Evolutionary conservation across 2,113 vertebrate species (phyloP), one percentile per base, ranked within the genome.

Genomic region (Syrmaticus mikado): DNA sequence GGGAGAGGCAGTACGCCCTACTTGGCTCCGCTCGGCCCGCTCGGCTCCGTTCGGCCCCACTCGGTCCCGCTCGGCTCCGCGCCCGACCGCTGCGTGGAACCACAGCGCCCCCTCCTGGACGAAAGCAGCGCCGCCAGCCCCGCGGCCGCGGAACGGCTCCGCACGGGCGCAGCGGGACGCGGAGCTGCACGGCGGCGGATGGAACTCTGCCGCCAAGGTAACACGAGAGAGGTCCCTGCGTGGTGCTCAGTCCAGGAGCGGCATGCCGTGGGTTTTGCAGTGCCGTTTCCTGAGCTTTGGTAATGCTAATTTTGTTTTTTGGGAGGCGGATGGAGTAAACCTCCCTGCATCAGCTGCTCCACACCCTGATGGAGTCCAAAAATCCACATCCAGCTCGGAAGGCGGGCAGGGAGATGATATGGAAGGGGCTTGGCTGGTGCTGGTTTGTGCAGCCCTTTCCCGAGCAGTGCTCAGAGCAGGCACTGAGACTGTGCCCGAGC

Each of bases 91-190:
- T 93, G 80, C 97, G 88, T 97, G 95, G 98, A 97, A 96, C 94
- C 95, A 96, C 96, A 98, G 98, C 97, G 97, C 98, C 98, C 97
- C 96, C 98, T 98, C 95, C 98, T 97, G 98, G 97, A 95, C 72
- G 20, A 46, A 6, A 3, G 50, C 18, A 48, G 55, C n/a, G 45
- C 50, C 55, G 55, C 70, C 58, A 36, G 66, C 50, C 38, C 57
- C 24, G 72, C 82, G 21, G 28, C 77, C 57, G 85, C 67, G 68
- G 13, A 68, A n/a, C 14, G 34, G 30, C 41, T 34, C 57, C 32
- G 67, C 41, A 15, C 60, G 52, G 65, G 93, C 43, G 71, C 75
- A 17, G 58, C 15, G 60, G 12, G 17, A 20, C 28, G 41, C 74
- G 50, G 75, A 25, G 43, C 27, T 57, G 41, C 45, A 53, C 27